phyloP scores from a whole-genome alignment of 2,888 invertebrate genomes.

The Hololepta plana region DNA sequence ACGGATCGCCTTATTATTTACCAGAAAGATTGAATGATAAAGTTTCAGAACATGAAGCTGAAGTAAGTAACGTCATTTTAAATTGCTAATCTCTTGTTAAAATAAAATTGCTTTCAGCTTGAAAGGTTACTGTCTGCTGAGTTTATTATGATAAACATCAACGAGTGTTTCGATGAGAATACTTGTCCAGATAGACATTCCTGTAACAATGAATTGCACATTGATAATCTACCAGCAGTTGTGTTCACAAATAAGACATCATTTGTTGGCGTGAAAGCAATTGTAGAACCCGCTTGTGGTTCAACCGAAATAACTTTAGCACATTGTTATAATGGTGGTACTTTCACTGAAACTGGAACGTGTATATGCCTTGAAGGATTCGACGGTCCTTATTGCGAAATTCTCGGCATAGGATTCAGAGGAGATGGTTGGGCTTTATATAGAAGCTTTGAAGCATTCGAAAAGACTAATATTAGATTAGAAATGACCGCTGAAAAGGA shows the following conservation, averaged over 20 bases:
- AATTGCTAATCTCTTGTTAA: slow-evolving; percentile 6
- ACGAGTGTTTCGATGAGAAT: slow-evolving; percentile 69
- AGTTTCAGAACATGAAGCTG: slow-evolving; percentile 44
- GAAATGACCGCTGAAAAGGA: slow-evolving; percentile 60
- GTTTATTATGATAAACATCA: slow-evolving; percentile 79
- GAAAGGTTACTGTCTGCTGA: slow-evolving; percentile 52
- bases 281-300: slow-evolving; percentile 60
- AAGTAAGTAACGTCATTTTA: slow-evolving; percentile 28
- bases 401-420: slow-evolving; percentile 69
- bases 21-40: slow-evolving; percentile 77
- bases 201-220: slow-evolving; percentile 59
- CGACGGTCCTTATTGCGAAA: slow-evolving; percentile 81
- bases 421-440: slow-evolving; percentile 92
- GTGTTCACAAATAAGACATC: slow-evolving; percentile 89
- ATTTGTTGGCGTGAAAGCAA: slow-evolving; percentile 81
- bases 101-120: slow-evolving; percentile 27
- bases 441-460: slow-evolving; percentile 71
- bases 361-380: slow-evolving; percentile 66
- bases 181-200: slow-evolving; percentile 49
- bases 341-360: slow-evolving; percentile 7
- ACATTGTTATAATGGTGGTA: slow-evolving; percentile 29
- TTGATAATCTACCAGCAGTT: slow-evolving; percentile 51
- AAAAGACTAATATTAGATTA: slow-evolving; percentile 62
- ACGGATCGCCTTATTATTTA: slow-evolving; percentile 85
- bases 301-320: slow-evolving; percentile 2